Base-by-base conservation (phyloP, 1,140 invertebrate species). In the Vollenhovia emeryi region DNA sequence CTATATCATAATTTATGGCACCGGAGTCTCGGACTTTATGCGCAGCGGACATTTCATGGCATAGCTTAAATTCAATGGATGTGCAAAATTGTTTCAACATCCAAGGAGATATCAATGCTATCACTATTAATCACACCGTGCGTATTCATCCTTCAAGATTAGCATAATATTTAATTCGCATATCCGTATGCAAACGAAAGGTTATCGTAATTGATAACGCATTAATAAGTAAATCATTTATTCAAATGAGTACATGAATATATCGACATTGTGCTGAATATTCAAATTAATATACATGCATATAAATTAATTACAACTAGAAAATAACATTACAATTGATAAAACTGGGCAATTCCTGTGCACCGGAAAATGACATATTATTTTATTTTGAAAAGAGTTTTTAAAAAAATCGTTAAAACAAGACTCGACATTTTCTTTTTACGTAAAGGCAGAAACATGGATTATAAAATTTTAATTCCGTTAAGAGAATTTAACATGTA, bases 1-100 rank as follows among this genome's bases (percentile, higher is more conserved):
- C 83, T 50, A 48, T 66, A 64, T 76, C 80, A 48, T 76, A 76
- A 60, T 84, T 76, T 76, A 84, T 57, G 21, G 11, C 33, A 57
- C 30, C n/a, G 15, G n/a, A 71, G 24, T 52, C 36, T 21, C 36
- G 36, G 78, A 80, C 50, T 68, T 82, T 73, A 82, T 50, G 66
- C 60, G 60, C 13, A 11, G n/a, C 64, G 33, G 48, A 80, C 76
- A 43, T 68, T 55, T 69, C 64, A n/a, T 24, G 24, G 18, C 24
- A 68, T 71, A 57, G 50, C 66, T 71, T 71, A 52, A 57, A 73
- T 82, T 82, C 50, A 73, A 71, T 45, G 78, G 24, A 71, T 57
- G 48, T 24, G 6, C 33, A 21, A 79, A 79, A 79, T 79, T 52
- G 48, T 79, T 52, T 40, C 33, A 52, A 52, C 13, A 62, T 18